Evolutionary conservation across 2,113 vertebrate genomes (phyloP).

Genomic region (Hydrochoerus hydrochaeris): DNA sequence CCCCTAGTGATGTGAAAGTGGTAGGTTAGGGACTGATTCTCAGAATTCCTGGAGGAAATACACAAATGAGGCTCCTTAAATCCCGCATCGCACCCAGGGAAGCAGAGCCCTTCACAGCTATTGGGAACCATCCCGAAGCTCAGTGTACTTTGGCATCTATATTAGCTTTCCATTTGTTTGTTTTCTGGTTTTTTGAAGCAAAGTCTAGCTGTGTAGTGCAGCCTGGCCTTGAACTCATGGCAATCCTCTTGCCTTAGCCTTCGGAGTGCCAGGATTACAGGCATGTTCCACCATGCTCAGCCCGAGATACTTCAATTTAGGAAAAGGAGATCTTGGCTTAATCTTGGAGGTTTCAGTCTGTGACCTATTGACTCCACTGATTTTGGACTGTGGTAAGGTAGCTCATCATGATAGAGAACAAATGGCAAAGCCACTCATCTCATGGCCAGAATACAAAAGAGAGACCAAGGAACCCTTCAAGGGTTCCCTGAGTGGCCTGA

Average conservation of each 20-base stretch:
- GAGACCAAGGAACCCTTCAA: neutral
- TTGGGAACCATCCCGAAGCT: neutral
- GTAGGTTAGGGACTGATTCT: neutral
- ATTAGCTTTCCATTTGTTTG: neutral
- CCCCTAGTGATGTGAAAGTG: neutral
- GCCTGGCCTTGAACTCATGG: neutral
- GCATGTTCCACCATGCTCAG: neutral
- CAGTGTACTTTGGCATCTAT: neutral
- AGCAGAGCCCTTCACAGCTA: neutral
- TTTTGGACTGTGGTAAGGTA: neutral
- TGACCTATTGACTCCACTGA: neutral
- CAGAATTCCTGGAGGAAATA: slow-evolving; percentile 27
- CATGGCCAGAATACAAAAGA: neutral
- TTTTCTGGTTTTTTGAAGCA: neutral
- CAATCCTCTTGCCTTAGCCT: neutral
- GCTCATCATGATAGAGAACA: neutral
- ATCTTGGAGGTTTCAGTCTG: neutral
- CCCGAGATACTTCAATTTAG: neutral
- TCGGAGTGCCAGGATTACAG: neutral
- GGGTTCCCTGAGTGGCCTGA: neutral
- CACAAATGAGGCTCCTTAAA: neutral
- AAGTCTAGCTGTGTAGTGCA: neutral
- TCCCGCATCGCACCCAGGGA: neutral
- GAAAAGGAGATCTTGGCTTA: neutral
- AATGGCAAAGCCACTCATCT: neutral